Base-by-base conservation (phyloP, 2,888 invertebrate species). In the Calameuta idolon region DNA sequence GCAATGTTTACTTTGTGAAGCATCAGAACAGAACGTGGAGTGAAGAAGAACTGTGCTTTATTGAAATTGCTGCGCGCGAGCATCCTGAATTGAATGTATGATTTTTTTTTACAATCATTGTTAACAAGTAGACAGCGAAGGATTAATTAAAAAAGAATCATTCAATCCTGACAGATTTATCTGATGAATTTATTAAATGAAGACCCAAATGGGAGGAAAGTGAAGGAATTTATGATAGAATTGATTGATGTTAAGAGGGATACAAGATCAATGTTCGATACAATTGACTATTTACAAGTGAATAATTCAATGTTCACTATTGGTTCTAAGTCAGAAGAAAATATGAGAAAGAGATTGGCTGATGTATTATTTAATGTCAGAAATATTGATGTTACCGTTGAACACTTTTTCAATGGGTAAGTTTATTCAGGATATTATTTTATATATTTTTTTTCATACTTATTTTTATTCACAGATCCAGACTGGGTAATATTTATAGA, bases 1-100 rank as follows among this genome's bases (percentile, higher is more conserved):
- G 80, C 3, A 90, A 86, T 71, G 81, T 89, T 23, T 90, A 88
- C 75, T 90, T 89, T 71, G 74, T 90, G 3, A 90, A 88, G 76
- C 83, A 88, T 77, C 86, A 81, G 33, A 85, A 86, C 75, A 84
- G 85, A 15, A 81, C 83, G n/a, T 90, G 90, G 90, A 84, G 86
- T 1, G 75, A 40, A 12, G 81, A 74, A 34, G 89, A 90, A 69
- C 80, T 88, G 23, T 90, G 90, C 73, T 81, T 84, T 79, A 83
- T 90, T 15, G 90, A 90, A 77, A 83, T 87, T 4, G 84, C 88
- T 1, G 88, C 88, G 5, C 85, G 86, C 12, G 79, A 82, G 4
- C 84, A 88, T 83, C 84, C 87, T 0, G 84, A 88, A 30, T 81
- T 82, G 34, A 86, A 87, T 75, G 90, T 90, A 87, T 68, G 40